Evolutionary conservation across 2,113 vertebrate genomes (phyloP).

Genomic region (Chaetorhynchus papuensis): DNA sequence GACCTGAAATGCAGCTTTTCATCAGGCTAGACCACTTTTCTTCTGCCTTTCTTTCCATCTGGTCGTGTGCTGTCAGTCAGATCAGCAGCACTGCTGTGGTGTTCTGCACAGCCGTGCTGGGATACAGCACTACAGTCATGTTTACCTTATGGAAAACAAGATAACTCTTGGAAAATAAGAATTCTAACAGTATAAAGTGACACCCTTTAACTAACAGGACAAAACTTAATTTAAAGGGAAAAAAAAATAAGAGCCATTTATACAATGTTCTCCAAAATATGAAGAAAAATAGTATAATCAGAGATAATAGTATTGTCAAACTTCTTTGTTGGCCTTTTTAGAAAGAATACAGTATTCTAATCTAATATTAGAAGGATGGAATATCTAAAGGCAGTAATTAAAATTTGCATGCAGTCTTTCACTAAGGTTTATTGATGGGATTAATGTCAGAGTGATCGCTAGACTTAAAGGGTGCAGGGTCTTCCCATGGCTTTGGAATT

Average conservation of each 20-base stretch:
- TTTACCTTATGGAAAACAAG: slow-evolving; percentile 32
- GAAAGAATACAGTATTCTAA: background rate
- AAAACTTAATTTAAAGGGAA: background rate
- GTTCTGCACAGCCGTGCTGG: background rate
- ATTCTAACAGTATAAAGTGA: background rate
- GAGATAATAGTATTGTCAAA: background rate
- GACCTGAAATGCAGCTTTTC: slow-evolving; percentile 37
- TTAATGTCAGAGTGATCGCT: background rate
- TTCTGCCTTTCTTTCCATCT: slow-evolving; percentile 16
- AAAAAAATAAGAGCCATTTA: background rate
- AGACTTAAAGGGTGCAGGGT: background rate
- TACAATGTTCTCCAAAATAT: background rate
- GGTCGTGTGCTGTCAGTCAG: background rate
- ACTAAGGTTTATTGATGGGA: background rate
- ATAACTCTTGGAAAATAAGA: background rate
- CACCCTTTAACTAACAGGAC: background rate
- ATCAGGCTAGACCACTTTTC: background rate
- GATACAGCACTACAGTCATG: background rate
- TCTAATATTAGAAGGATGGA: background rate
- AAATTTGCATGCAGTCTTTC: background rate
- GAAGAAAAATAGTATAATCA: background rate
- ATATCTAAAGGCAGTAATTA: background rate
- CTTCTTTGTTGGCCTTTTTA: background rate
- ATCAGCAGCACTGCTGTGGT: slow-evolving; percentile 22
- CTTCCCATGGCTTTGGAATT: background rate